These are phyloP conservation scores for Pharmacophagus antenor DNA, from an alignment of 2,888 invertebrate species.

Conservation along the genomic window DNA sequence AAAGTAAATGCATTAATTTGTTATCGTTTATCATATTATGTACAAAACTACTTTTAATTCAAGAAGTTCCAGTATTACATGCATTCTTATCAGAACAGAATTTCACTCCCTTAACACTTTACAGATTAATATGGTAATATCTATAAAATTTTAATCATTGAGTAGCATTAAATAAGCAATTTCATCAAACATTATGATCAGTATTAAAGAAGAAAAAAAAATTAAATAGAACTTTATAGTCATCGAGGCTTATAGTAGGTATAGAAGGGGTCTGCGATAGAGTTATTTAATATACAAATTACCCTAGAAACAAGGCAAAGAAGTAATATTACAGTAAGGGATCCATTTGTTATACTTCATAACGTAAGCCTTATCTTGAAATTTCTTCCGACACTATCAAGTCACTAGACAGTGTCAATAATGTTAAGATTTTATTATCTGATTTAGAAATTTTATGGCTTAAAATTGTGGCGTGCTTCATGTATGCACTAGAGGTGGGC, in stretches of 20 bases:
- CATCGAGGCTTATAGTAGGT: constrained; percentile 4
- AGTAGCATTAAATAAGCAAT: constrained; percentile 9
- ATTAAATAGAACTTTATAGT: constrained; percentile 9
- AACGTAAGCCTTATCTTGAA: constrained; percentile 34
- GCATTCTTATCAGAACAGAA: no score
- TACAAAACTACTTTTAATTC: no score
- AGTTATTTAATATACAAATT: constrained; percentile 24
- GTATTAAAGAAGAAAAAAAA: constrained; percentile 16
- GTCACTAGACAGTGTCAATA: constrained; percentile 54
- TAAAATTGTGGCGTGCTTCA: constrained; percentile 42
- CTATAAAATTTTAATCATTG: no score
- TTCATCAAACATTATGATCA: constrained; percentile 17
- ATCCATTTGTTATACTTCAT: constrained; percentile 28
- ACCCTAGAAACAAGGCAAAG: constrained; percentile 13
- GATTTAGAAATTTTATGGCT: constrained; percentile 62
- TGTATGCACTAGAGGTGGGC: constrained; percentile 49
- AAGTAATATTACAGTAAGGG: constrained; percentile 1
- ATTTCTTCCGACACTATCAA: constrained; percentile 40
- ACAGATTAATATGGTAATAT: no score
- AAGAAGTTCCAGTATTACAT: no score
- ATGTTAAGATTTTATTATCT: constrained; percentile 61
- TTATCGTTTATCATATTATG: no score
- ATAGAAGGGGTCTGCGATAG: not conserved
- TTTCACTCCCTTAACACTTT: no score
- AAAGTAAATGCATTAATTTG: no score